phyloP scores from a whole-genome alignment of 2,888 invertebrate species.

The Loripinus fragilis region DNA sequence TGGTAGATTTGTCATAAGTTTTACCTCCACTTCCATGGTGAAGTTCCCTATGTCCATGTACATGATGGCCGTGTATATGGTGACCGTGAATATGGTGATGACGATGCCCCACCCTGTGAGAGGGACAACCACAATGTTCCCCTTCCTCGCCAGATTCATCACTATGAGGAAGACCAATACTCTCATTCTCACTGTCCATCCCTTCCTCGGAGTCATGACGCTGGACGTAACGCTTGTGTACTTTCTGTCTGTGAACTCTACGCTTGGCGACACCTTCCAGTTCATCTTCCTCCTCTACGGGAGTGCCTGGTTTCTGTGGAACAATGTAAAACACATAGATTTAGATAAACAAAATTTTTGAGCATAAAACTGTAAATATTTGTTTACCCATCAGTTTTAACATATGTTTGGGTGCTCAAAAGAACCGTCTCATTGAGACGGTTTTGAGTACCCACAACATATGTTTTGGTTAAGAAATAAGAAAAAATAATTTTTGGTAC shows the following conservation, averaged over 20 bases:
- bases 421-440: too few relatives aligned
- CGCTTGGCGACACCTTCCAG: conserved; percentile 7
- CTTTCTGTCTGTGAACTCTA: conserved; percentile 38
- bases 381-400: too few relatives aligned
- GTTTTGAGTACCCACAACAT: too few relatives aligned
- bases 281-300: conserved; percentile 34
- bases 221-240: conserved; percentile 31
- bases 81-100: conserved; percentile 26
- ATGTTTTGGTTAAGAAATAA: too few relatives aligned
- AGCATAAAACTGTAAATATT: too few relatives aligned
- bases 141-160: conserved; percentile 49
- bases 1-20: too few relatives aligned
- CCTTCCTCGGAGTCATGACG: conserved; percentile 45
- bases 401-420: too few relatives aligned
- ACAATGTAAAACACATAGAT: too few relatives aligned
- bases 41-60: conserved; percentile 56
- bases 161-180: conserved; percentile 7
- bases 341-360: too few relatives aligned
- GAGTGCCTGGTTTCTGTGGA: conserved; percentile 53
- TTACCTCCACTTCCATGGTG: conserved; percentile 56
- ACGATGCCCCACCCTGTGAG: conserved; percentile 30
- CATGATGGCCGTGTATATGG: conserved; percentile 38
- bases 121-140: conserved; percentile 53
- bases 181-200: conserved; percentile 59
- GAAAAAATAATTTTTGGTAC: too few relatives aligned